These are phyloP conservation scores for Metacarcinus magister DNA, from an alignment of 2,888 invertebrate species.

Conservation along the genomic window DNA sequence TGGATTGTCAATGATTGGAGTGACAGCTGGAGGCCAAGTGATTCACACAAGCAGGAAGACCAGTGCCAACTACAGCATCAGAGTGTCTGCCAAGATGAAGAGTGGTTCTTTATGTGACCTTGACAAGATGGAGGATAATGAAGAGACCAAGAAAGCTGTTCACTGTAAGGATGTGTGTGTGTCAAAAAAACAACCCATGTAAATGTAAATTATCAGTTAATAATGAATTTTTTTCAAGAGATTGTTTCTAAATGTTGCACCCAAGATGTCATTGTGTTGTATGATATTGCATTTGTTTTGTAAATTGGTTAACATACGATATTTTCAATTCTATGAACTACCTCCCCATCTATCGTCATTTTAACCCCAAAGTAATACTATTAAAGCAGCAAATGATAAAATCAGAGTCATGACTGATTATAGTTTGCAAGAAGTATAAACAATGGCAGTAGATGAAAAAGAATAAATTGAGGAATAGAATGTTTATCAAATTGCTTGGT, in stretches of 20 bases:
- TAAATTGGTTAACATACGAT: not conserved
- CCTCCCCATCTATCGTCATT: not conserved
- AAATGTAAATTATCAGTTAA: not conserved
- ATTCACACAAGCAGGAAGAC: not conserved
- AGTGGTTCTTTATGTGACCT: not conserved
- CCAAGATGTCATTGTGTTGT: too few species aligned
- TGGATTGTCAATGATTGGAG: constrained; percentile 38
- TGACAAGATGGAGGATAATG: not conserved
- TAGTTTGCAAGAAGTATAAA: not conserved
- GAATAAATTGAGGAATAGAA: not conserved
- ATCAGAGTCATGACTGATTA: not conserved
- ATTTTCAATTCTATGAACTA: not conserved
- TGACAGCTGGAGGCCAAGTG: constrained; percentile 8
- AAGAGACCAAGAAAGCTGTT: not conserved
- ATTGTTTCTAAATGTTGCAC: not conserved
- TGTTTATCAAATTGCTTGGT: not conserved
- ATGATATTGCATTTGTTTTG: not conserved
- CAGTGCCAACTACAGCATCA: not conserved
- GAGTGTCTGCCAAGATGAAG: not conserved
- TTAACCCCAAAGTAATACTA: not conserved
- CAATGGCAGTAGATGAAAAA: not conserved
- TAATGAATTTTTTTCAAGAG: not conserved
- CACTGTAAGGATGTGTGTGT: not conserved
- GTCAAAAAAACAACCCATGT: not conserved
- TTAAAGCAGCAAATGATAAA: not conserved